phyloP scores from a whole-genome alignment of 2,888 invertebrate genomes.

The Leptura quadrifasciata region DNA sequence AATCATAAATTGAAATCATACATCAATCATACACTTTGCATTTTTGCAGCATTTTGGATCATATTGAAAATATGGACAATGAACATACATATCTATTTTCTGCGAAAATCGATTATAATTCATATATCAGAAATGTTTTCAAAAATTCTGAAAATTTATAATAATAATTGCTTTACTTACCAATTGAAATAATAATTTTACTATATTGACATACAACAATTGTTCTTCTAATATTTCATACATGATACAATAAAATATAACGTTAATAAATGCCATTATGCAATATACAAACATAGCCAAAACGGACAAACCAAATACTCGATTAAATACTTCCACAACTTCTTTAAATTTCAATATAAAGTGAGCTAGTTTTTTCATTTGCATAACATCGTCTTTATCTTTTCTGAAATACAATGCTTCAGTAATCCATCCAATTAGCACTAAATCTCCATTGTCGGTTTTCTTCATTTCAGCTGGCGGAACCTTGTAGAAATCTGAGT shows the following conservation, averaged over 20 bases:
- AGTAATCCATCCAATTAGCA: constrained; percentile 47
- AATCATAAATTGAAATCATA: no score
- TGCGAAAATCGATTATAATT: no score
- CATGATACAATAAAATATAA: neutral
- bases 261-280: constrained; percentile 22
- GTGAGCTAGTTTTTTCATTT: constrained; percentile 23
- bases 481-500: constrained; percentile 44
- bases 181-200: constrained; percentile 31
- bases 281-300: constrained; percentile 20
- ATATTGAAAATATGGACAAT: no score
- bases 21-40: no score
- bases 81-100: no score
- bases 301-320: constrained; percentile 24
- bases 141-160: no score
- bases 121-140: no score
- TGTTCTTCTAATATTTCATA: neutral
- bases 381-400: constrained; percentile 15
- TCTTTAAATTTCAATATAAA: constrained; percentile 16
- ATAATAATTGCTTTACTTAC: no score
- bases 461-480: constrained; percentile 47
- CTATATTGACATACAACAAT: neutral
- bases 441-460: constrained; percentile 44
- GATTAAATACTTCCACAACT: constrained; percentile 40
- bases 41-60: no score
- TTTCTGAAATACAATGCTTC: constrained; percentile 36